phyloP scores from a whole-genome alignment of 2,888 invertebrate species.

The Hecatera dysodea region DNA sequence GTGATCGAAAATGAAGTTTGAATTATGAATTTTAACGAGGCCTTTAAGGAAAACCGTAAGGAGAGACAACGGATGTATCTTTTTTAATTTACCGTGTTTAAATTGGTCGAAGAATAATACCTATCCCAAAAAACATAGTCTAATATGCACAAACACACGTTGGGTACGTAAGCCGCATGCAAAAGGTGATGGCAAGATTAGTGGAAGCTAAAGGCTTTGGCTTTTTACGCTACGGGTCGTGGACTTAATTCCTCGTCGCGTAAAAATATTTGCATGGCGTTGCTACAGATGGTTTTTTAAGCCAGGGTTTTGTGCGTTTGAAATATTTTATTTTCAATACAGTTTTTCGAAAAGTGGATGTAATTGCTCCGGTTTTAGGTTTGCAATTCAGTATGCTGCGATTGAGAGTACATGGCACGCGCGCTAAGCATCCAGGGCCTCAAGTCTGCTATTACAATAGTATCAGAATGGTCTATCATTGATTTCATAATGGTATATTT shows the following conservation, averaged over 20 bases:
- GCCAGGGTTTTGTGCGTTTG: no score
- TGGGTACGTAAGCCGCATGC: neutral
- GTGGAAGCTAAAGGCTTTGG: neutral
- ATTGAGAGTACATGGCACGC: no score
- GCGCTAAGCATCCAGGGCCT: no score
- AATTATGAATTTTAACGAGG: slow-evolving; percentile 12
- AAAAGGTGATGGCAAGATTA: neutral
- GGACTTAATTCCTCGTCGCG: neutral
- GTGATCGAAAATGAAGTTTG: neutral
- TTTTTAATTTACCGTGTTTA: no score
- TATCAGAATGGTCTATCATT: no score
- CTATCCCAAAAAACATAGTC: neutral
- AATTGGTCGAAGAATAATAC: neutral
- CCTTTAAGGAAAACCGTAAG: neutral
- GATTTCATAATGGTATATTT: no score
- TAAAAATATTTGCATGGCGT: slow-evolving; percentile 1
- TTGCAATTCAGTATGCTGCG: no score
- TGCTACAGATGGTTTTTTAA: neutral
- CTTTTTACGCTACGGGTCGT: neutral
- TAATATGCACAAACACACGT: neutral
- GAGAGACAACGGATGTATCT: neutral
- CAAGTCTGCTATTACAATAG: no score
- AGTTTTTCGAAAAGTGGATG: neutral
- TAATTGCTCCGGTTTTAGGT: neutral
- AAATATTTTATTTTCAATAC: neutral